Conservation (phyloP, 2,888 invertebrate genomes). For the Neocrepidodera transversa region DNA sequence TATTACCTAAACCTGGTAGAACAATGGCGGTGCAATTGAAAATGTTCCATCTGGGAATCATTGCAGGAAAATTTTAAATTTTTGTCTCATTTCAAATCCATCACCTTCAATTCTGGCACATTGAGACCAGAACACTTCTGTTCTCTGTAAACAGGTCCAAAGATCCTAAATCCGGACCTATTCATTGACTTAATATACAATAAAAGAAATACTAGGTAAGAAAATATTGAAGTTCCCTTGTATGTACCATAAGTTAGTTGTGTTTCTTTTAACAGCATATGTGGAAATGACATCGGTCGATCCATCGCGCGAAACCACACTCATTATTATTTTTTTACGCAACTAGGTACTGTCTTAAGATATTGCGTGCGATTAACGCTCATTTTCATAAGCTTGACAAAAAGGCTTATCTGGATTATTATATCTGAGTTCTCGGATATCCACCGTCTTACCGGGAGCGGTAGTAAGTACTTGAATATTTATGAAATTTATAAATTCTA, state of each 20-base stretch:
- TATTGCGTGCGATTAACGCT: conserved; percentile 30
- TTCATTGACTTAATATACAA: too few species aligned
- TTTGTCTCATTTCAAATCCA: too few species aligned
- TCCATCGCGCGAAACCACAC: not conserved
- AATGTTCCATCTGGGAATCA: too few species aligned
- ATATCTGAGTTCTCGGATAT: conserved; percentile 22
- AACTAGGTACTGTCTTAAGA: not conserved
- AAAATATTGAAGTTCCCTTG: not conserved
- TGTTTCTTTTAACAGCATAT: not conserved
- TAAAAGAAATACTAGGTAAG: too few species aligned
- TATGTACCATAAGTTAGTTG: not conserved
- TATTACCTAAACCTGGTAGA: too few species aligned
- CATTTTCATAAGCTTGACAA: conserved; percentile 35
- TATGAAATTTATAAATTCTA: conserved; percentile 15
- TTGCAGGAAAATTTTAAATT: too few species aligned
- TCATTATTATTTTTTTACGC: conserved; percentile 4
- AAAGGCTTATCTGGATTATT: conserved; percentile 32
- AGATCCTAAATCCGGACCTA: too few species aligned
- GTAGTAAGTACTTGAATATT: conserved; percentile 5
- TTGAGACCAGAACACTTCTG: too few species aligned
- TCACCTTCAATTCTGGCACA: too few species aligned
- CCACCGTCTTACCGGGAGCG: not conserved
- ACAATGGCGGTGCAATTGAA: too few species aligned
- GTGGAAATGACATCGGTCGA: not conserved
- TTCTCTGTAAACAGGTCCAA: too few species aligned